Evolutionary conservation across 1,140 invertebrate species (phyloP).

Genomic region (Eufriesea mexicana): DNA sequence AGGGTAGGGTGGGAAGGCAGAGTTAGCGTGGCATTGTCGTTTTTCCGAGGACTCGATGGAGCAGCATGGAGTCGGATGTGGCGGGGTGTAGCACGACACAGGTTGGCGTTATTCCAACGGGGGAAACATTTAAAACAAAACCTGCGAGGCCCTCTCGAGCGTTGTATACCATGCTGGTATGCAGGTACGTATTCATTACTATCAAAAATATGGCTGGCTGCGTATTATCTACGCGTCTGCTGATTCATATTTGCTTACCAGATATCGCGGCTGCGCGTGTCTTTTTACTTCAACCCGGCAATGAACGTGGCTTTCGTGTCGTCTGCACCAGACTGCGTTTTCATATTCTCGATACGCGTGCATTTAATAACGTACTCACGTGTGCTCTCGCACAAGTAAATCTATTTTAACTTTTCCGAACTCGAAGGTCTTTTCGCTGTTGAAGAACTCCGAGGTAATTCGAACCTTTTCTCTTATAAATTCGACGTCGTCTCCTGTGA

Average conservation of each 20-base stretch:
- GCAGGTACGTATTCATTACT: conserved; percentile 59
- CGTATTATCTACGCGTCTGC: conserved; percentile 49
- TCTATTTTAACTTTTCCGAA: no score
- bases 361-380: no score
- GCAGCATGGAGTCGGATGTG: conserved; percentile 30
- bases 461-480: no score
- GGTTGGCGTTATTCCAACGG: conserved; percentile 58
- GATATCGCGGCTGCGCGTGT: not conserved
- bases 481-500: no score
- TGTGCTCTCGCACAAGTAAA: no score
- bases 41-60: conserved; percentile 38
- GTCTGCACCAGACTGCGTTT: no score
- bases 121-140: conserved; percentile 66
- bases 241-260: conserved; percentile 48
- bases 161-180: conserved; percentile 34
- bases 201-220: conserved; percentile 49
- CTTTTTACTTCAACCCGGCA: not conserved
- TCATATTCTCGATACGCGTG: no score
- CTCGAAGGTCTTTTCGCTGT: no score
- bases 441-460: no score
- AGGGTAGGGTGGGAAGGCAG: not conserved
- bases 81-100: not conserved
- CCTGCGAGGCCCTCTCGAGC: conserved; percentile 42
- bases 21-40: conserved; percentile 34
- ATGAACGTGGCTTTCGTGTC: not conserved